These are phyloP conservation scores for Pogonomyrmex barbatus DNA, from an alignment of 1,140 invertebrate species.

Conservation along the genomic window DNA sequence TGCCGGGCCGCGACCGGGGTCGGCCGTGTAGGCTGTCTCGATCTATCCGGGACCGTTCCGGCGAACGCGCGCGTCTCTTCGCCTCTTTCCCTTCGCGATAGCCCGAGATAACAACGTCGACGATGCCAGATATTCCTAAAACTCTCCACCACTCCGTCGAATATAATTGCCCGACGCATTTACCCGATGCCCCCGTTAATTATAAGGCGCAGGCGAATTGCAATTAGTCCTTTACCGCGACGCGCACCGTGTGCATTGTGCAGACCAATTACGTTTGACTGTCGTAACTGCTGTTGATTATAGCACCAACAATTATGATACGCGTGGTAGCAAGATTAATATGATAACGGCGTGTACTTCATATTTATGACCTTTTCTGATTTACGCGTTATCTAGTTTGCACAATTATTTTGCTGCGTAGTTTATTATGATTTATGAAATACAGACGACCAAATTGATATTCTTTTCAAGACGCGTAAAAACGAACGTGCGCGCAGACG, in stretches of 20 bases:
- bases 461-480: conserved; percentile 6
- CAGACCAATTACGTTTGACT: conserved; percentile 62
- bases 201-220: conserved; percentile 58
- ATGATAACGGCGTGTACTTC: conserved; percentile 42
- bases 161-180: conserved; percentile 41
- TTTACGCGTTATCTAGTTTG: conserved; percentile 49
- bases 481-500: neutral
- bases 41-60: conserved; percentile 50
- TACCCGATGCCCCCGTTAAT: conserved; percentile 59
- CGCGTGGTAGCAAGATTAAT: conserved; percentile 54
- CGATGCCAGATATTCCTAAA: neutral
- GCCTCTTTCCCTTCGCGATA: conserved; percentile 1
- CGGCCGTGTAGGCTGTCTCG: conserved; percentile 67
- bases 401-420: conserved; percentile 41
- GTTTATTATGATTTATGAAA: conserved; percentile 38
- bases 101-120: conserved; percentile 35
- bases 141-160: neutral
- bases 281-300: conserved; percentile 59
- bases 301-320: conserved; percentile 46
- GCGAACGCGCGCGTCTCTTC: conserved; percentile 27
- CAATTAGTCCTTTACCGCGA: conserved; percentile 65
- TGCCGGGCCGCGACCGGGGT: conserved; percentile 46
- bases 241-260: conserved; percentile 48
- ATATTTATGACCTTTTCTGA: conserved; percentile 50
- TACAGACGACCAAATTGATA: conserved; percentile 6